Evolutionary conservation across 2,888 invertebrate genomes (phyloP).

Genomic region (Tricholauxania praeusta): DNA sequence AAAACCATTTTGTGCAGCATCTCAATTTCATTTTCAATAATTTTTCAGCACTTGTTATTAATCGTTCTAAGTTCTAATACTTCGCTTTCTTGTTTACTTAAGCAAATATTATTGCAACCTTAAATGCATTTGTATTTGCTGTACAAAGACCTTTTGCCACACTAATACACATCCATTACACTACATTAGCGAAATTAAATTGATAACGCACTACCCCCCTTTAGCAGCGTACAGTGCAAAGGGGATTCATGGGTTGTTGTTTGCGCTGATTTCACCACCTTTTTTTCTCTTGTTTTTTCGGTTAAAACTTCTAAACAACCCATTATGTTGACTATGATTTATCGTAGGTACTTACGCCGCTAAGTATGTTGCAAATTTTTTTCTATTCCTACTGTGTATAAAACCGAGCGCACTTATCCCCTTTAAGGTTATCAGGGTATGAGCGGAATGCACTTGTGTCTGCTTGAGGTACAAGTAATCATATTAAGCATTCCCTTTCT

Average conservation of each 20-base stretch:
- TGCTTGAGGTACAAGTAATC: constrained; percentile 52
- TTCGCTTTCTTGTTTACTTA: background rate
- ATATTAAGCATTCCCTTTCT: constrained; percentile 58
- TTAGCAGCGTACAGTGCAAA: background rate
- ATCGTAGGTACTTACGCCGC: constrained; percentile 51
- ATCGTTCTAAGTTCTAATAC: constrained; percentile 7
- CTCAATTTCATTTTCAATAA: constrained; percentile 4
- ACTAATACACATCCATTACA: constrained; percentile 53
- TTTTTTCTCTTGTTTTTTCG: constrained; percentile 11
- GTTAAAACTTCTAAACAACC: constrained; percentile 49
- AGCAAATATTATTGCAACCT: constrained; percentile 12
- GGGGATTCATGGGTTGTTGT: background rate
- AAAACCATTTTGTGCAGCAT: background rate
- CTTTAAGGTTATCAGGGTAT: background rate
- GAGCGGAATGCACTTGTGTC: constrained; percentile 20
- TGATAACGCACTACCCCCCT: constrained; percentile 43
- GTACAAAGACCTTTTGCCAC: constrained; percentile 4
- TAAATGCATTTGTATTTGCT: constrained; percentile 26
- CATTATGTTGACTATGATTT: constrained; percentile 57
- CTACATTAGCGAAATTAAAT: constrained; percentile 66
- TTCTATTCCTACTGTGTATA: constrained; percentile 33
- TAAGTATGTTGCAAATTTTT: constrained; percentile 60
- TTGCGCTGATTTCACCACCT: constrained; percentile 39
- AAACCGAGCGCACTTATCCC: background rate
- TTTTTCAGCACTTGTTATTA: constrained; percentile 29